A percentile compares a stretch with the other conserved stretches of the same genome.
Conservation (phyloP, 2,113 vertebrate genomes). For the Passer montanus region DNA sequence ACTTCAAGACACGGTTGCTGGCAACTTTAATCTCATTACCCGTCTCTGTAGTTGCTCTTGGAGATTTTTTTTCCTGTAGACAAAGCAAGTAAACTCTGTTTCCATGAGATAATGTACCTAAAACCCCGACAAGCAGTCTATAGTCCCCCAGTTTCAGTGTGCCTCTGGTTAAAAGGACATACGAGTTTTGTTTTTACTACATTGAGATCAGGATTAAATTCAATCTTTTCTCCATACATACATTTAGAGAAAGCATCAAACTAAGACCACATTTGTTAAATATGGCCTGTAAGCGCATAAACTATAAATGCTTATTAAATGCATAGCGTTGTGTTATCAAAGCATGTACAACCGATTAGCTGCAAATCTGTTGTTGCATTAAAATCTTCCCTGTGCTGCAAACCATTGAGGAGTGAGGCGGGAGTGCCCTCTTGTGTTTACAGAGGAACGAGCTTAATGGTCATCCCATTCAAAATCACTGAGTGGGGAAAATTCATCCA, state of each 20-base stretch:
- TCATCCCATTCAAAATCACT: neutral
- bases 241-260: neutral
- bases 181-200: neutral
- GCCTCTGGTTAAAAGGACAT: neutral
- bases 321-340: neutral
- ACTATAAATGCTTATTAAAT: neutral
- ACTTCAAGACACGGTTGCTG: neutral
- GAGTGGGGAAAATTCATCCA: neutral
- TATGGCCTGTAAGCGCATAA: neutral
- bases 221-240: neutral
- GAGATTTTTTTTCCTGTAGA: neutral
- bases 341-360: neutral
- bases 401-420: neutral
- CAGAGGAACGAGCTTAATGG: neutral
- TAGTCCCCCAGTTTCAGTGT: neutral
- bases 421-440: constrained; percentile 76
- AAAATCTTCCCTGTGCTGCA: neutral
- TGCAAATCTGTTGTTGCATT: neutral
- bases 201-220: neutral
- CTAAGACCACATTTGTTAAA: neutral
- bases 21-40: neutral
- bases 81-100: neutral
- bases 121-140: neutral
- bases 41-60: neutral
- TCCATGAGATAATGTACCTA: neutral